Conservation (phyloP, 2,797 vertebrate genomes). For the Gymnothorax javanicus region DNA sequence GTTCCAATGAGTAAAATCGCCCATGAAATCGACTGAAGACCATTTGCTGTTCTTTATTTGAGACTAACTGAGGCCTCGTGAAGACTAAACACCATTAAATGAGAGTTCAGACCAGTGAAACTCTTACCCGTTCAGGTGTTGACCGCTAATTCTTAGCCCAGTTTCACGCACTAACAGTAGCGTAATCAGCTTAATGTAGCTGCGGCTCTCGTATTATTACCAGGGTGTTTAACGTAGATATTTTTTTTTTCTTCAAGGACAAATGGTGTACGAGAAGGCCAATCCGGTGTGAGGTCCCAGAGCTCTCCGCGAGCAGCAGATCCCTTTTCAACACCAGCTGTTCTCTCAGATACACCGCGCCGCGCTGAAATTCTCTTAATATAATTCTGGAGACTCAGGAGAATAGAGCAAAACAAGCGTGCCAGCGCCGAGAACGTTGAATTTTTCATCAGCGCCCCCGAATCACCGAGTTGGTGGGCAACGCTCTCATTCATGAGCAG, state of each 20-base stretch:
- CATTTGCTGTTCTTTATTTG: not conserved
- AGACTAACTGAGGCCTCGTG: not conserved
- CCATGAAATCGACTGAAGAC: not conserved
- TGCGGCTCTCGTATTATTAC: slow-evolving; percentile 65
- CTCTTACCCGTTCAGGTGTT: slow-evolving; percentile 55
- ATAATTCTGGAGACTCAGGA: slow-evolving; percentile 98
- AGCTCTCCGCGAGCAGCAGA: slow-evolving; percentile 87
- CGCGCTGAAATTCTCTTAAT: slow-evolving; percentile 96
- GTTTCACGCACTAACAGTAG: slow-evolving; percentile 42
- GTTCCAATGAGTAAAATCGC: not conserved
- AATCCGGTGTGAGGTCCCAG: slow-evolving; percentile 87
- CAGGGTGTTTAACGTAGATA: slow-evolving; percentile 63
- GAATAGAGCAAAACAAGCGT: slow-evolving; percentile 96
- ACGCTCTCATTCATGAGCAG: slow-evolving; percentile 98
- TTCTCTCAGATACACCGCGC: slow-evolving; percentile 94
- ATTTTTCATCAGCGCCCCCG: slow-evolving; percentile 96
- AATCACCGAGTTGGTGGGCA: slow-evolving; percentile 88
- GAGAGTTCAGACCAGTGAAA: slow-evolving; percentile 30
- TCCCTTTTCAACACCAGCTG: slow-evolving; percentile 96
- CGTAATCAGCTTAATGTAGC: slow-evolving; percentile 65
- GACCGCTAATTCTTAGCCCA: slow-evolving; percentile 46
- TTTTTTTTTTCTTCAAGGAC: slow-evolving; percentile 88
- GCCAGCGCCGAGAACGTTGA: slow-evolving; percentile 95
- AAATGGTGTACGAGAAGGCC: slow-evolving; percentile 81
- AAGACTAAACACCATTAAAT: not conserved